Evolutionary conservation across 2,888 invertebrate genomes (phyloP).

Genomic region (Candidula unifasciata): DNA sequence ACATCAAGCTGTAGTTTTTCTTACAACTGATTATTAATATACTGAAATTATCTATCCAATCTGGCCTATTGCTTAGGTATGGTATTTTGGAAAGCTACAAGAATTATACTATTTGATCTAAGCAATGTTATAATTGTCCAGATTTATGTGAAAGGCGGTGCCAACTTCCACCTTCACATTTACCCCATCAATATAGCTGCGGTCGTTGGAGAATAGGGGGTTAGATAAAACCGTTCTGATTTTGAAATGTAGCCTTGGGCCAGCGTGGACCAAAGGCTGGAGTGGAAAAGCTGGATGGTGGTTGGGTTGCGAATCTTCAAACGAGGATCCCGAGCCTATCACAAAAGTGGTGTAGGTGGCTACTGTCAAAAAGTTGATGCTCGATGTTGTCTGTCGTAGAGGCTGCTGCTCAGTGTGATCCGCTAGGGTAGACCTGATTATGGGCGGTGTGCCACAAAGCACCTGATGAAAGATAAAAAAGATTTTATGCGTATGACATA

Average conservation of each 20-base stretch:
- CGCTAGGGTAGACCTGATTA: too few species aligned
- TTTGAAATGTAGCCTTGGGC: constrained; percentile 31
- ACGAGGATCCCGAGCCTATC: neutral
- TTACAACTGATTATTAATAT: too few species aligned
- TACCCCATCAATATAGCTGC: constrained; percentile 39
- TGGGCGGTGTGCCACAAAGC: neutral
- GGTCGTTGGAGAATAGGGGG: constrained; percentile 24
- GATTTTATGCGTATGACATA: too few species aligned
- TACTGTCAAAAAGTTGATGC: neutral
- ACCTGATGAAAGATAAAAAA: neutral
- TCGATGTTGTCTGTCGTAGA: neutral
- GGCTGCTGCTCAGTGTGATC: neutral
- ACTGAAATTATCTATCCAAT: too few species aligned
- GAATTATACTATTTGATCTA: too few species aligned
- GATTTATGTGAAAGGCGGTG: neutral
- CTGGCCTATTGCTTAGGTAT: neutral
- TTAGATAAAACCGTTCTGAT: constrained; percentile 30
- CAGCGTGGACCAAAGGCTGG: constrained; percentile 25
- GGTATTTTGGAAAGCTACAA: neutral
- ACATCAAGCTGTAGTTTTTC: too few species aligned
- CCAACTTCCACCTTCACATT: neutral
- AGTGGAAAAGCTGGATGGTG: neutral
- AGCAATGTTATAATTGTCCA: neutral
- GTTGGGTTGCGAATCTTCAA: neutral
- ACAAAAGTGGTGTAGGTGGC: neutral